phyloP scores from a whole-genome alignment of 2,113 vertebrate species.

The Dipodomys ordii region DNA sequence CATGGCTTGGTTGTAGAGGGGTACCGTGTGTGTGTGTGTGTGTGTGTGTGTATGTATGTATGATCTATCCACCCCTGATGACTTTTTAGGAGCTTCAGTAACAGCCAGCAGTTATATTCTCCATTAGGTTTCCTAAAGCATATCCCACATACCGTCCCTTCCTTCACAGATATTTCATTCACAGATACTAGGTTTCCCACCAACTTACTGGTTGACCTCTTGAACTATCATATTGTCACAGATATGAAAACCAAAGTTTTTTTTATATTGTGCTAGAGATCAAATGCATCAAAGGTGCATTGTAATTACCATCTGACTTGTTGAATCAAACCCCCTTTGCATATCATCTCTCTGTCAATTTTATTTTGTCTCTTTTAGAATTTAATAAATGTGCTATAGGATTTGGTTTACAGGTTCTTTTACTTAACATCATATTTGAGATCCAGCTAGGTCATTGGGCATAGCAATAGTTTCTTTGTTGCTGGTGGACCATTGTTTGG shows the following conservation, averaged over 20 bases:
- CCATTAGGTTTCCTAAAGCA: background rate
- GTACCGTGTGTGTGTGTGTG: background rate
- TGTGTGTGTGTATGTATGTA: no score
- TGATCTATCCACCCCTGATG: no score
- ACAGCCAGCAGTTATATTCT: fast-evolving
- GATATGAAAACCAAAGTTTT: background rate
- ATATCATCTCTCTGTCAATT: no score
- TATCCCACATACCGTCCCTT: background rate
- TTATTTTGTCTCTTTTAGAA: no score
- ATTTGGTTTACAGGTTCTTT: background rate
- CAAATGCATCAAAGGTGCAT: no score
- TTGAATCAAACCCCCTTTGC: no score
- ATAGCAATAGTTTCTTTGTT: background rate
- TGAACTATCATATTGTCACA: background rate
- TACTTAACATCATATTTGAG: background rate
- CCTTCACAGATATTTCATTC: background rate
- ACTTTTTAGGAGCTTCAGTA: background rate
- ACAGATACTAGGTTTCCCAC: background rate
- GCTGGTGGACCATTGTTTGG: background rate
- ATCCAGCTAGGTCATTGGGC: background rate
- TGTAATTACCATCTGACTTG: no score
- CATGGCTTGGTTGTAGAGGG: no score
- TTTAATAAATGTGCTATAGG: no score
- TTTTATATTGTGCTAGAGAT: no score
- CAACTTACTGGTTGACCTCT: background rate